phyloP scores from a whole-genome alignment of 2,888 invertebrate genomes.

The Clostera curtula region DNA sequence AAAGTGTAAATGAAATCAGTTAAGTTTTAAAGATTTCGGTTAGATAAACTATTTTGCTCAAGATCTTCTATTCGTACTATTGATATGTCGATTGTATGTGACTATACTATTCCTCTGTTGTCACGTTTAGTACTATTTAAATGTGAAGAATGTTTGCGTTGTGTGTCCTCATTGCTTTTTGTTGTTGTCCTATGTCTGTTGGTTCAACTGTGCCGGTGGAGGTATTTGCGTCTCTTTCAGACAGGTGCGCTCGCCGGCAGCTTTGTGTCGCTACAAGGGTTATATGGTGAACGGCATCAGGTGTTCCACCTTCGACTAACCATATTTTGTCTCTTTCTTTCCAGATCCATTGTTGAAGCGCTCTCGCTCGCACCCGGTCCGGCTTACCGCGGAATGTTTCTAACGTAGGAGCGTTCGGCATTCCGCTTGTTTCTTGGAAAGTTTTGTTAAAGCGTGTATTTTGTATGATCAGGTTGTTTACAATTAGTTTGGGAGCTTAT shows the following conservation, averaged over 20 bases:
- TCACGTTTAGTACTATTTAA: constrained; percentile 8
- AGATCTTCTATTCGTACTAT: too few species aligned
- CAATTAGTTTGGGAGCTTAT: too few species aligned
- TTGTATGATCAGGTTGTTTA: too few species aligned
- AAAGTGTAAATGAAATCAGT: too few species aligned
- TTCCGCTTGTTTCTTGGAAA: constrained; percentile 17
- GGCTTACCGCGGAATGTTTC: constrained; percentile 23
- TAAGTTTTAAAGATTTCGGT: too few species aligned
- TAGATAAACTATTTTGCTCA: too few species aligned
- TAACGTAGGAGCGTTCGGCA: constrained; percentile 27
- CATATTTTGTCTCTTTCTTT: constrained; percentile 66
- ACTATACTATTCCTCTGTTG: too few species aligned
- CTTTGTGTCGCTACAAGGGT: constrained; percentile 48
- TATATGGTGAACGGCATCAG: constrained; percentile 49
- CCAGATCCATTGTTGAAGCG: constrained; percentile 47
- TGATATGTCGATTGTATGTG: too few species aligned
- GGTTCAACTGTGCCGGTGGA: constrained; percentile 42
- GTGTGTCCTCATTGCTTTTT: constrained; percentile 30
- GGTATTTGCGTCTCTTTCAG: constrained; percentile 45
- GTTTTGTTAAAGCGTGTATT: constrained; percentile 10
- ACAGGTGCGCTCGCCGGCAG: constrained; percentile 28
- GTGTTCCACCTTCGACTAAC: constrained; percentile 44
- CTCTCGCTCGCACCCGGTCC: constrained; percentile 33
- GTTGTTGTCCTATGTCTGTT: constrained; percentile 35
- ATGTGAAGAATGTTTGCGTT: constrained; percentile 29